Percentiles rank a stretch among this genome's conserved stretches.
These are phyloP conservation scores for Zoanthus solanderi DNA, from an alignment of 92 coral and sea anemone species.

Conservation along the genomic window DNA sequence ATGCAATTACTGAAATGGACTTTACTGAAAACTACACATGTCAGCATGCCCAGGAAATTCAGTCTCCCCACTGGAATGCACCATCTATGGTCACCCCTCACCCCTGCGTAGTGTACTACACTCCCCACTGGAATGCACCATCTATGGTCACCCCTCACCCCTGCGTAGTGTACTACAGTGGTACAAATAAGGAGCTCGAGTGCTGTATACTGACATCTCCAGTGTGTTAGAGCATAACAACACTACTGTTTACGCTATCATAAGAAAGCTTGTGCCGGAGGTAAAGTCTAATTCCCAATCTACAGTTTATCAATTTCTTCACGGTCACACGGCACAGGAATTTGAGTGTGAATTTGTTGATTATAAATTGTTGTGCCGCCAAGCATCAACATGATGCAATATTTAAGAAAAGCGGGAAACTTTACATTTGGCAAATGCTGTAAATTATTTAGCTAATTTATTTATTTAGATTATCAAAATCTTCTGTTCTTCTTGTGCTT, in stretches of 20 bases:
- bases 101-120: too few species aligned
- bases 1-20: slow-evolving; percentile 47
- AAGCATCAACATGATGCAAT: too few species aligned
- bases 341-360: too few species aligned
- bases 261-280: slow-evolving; percentile 35
- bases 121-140: background rate
- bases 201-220: slow-evolving; percentile 53
- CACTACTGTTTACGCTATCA: slow-evolving; percentile 39
- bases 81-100: background rate
- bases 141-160: background rate
- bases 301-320: slow-evolving; percentile 50
- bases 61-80: background rate
- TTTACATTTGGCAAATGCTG: too few species aligned
- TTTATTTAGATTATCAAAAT: too few species aligned
- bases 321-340: background rate
- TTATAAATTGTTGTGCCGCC: too few species aligned
- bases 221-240: slow-evolving; percentile 49
- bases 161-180: slow-evolving; percentile 47
- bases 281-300: slow-evolving; percentile 11
- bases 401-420: too few species aligned
- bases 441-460: too few species aligned
- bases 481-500: too few species aligned
- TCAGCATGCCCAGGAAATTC: background rate
- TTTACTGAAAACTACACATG: slow-evolving; percentile 36
- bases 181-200: background rate